Base-by-base conservation (phyloP, 2,113 vertebrate genomes). In the Macquaria ambigua region DNA sequence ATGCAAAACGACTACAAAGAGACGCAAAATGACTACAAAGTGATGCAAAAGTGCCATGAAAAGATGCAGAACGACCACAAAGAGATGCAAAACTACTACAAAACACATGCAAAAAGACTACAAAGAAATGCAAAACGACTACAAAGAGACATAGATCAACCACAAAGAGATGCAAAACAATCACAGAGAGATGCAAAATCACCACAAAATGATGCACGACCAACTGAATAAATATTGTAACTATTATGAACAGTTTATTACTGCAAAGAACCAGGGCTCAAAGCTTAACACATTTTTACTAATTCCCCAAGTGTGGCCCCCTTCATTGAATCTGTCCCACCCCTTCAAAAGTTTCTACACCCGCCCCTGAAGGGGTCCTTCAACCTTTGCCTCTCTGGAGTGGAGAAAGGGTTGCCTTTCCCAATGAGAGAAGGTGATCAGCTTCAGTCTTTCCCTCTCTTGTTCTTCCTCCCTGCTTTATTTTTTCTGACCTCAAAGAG, bases 401-500 rank as follows among this genome's bases (percentile, higher is more conserved):
- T 15, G 34, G 9, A 50, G 28, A 58, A 37, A 18, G 11, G 0
- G 9, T 18, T 58, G 43, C 20, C 46, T 81, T 84, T 81, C 79
- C 82, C 75, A 86, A n/a, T 77, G 43, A 89, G 37, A 31, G 55
- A 55, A 52, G 50, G 56, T 16, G 25, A 56, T 81, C 34, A 25
- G 46, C 56, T 34, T 64, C 34, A 34, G 48, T 62, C n/a, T 70
- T 73, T 56, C 39, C 25, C 41, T 46, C 46, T 77, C 39, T 67
- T 28, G 39, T 23, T 77, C 62, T 75, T 55, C 74, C 70, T 58
- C 52, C 52, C 74, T 52, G 74, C 66, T 61, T 69, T 79, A 62
- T 69, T 79, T 74, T 37, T 43, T 85, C 85, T 87, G 87, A 89
- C 73, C 82, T 78, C 69, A 80, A 15, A 55, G 79, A 83, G 81